Base-by-base conservation (phyloP, 2,113 vertebrate genomes). In the Crocuta crocuta region DNA sequence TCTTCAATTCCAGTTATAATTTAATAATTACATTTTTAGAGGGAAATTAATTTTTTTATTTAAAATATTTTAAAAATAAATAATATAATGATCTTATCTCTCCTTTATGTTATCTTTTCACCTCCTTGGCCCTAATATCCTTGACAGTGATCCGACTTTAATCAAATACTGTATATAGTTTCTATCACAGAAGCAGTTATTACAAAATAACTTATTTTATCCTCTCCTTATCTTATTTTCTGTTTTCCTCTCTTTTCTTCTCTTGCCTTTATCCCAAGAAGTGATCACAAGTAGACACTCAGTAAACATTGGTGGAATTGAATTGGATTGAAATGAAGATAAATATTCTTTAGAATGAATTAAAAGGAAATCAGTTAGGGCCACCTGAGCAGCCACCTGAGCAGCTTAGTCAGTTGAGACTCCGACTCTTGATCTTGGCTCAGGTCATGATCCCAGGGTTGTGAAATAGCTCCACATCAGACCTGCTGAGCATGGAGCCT, bases 21-120 rank as follows among this genome's bases (percentile, higher is more conserved):
- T 45, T 71, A 82, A 68, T 68, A 81, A 58, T 53, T 79, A 26
- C 0, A 16, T 50, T 63, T 70, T 80, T 78, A 89, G 10, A 83
- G 53, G 39, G 71, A 89, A 89, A 63, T 3, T 45, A 50, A 81
- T 33, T 74, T 35, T 92, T 92, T 43, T 58, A 66, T 39, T 93
- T 79, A 88, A 91, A 90, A 50, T 81, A 55, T 83, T 88, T 91
- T 85, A 53, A 96, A 81, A 93, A 63, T 85, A 73, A 91, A 71
- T 45, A 78, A 66, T 63, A 45, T 70, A 86, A 55, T 73, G 7
- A 70, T 83, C 45, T 76, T 66, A 71, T 95, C 15, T 81, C 33
- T 31, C 4, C 45, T 43, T 58, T 73, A 43, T 70, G 31, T 88
- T 88, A 33, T 70, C 31, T 63, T 12, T 39, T 89, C 4, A 28